Evolutionary conservation across 2,113 vertebrate species (phyloP), one percentile per base, ranked within the genome.

Genomic region (Micronycteris hirsuta): DNA sequence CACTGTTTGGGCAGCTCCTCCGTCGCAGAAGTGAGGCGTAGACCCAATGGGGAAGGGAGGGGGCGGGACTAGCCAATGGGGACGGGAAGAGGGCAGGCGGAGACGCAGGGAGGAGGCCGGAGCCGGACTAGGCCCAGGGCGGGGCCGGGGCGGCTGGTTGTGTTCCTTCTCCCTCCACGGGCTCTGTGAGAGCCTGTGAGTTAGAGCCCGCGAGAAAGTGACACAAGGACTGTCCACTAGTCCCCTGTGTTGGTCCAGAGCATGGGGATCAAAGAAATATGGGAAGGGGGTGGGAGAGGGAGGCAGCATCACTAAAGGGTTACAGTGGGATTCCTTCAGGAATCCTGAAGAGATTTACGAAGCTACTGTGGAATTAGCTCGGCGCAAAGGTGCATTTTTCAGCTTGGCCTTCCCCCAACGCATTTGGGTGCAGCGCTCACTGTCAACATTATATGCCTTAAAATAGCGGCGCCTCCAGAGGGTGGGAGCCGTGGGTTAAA

Each of bases 81-180:
- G 24, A 68, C 45, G 26, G 11, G 45, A 76, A 4, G 28, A 52
- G 47, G 80, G 45, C 67, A 54, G 71, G 31, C 4, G 7, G 11
- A 45, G 16, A 7, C 13, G 1, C 3, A 0, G 2, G n/a, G 14
- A 7, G 1, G 1, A 1, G n/a, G 71, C 28, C 4, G 33, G 17
- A 43, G 24, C 24, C 4, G 4, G 2, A 11, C 12, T 11, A 0
- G 73, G 26, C 3, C 24, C 13, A 26, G 71, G 24, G 26, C 4
- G 19, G 33, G 52, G 77, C n/a, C 12, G n/a, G 77, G 14, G 10
- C 0, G 31, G 22, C 0, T 7, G 4, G 1, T 28, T 1, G 0
- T 0, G 3, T 0, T 5, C 1, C 0, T 7, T 36, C 2, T 0
- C 33, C 0, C 0, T 3, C 17, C 76, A 1, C 0, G 49, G 7